These are phyloP conservation scores for Iphiclides podalirius DNA, from an alignment of 2,888 invertebrate species.

Conservation along the genomic window DNA sequence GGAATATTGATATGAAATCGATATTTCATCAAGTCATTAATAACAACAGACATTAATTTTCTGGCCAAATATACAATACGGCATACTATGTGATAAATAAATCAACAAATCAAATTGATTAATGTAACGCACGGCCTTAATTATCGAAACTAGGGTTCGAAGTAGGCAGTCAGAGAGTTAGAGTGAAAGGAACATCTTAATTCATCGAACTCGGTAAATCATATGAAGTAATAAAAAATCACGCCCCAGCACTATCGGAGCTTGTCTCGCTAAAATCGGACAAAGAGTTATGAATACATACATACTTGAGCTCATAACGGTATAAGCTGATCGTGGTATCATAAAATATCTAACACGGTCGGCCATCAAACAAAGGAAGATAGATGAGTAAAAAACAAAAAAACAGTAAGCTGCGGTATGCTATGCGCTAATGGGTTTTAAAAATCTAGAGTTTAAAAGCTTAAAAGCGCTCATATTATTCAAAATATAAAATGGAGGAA, in stretches of 20 bases:
- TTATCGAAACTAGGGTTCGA: constrained; percentile 1
- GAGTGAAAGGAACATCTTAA: constrained; percentile 21
- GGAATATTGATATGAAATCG: too few relatives aligned
- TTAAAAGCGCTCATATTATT: constrained; percentile 45
- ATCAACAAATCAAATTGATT: constrained; percentile 1
- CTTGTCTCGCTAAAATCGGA: constrained; percentile 16
- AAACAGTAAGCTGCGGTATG: constrained; percentile 14
- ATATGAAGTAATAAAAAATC: constrained; percentile 16
- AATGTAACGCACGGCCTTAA: not conserved
- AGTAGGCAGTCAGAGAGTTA: constrained; percentile 11
- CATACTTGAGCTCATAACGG: constrained; percentile 17
- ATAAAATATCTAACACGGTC: constrained; percentile 12
- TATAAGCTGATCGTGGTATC: constrained; percentile 2
- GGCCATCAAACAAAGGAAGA: constrained; percentile 10
- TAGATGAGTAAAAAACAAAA: constrained; percentile 1
- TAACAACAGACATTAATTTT: too few relatives aligned
- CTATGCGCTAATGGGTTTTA: constrained; percentile 52
- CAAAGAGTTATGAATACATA: constrained; percentile 8
- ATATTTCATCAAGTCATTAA: too few relatives aligned
- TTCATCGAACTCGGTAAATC: constrained; percentile 18
- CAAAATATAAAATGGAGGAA: constrained; percentile 33
- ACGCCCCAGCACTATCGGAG: constrained; percentile 20
- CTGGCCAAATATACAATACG: too few relatives aligned
- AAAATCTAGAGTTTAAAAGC: constrained; percentile 48
- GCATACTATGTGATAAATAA: too few relatives aligned